Conservation (phyloP, 2,888 invertebrate genomes). For the Nymphalis urticae region DNA sequence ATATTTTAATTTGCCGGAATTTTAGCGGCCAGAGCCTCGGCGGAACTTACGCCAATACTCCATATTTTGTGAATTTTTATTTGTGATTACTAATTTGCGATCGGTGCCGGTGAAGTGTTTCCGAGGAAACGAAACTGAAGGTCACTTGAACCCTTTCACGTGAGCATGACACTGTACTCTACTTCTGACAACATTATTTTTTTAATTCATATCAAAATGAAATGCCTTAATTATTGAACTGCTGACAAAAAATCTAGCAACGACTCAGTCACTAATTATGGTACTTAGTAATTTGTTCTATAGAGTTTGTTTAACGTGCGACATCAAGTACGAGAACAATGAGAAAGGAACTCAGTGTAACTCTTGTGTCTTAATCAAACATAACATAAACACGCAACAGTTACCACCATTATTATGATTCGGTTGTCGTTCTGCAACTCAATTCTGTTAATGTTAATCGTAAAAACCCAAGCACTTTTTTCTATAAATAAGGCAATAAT, state of each 20-base stretch:
- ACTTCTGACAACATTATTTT: background rate
- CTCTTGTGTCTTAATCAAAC: too few relatives aligned
- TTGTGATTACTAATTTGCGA: constrained; percentile 33
- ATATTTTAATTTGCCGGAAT: constrained; percentile 29
- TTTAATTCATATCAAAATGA: background rate
- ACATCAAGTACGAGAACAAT: too few relatives aligned
- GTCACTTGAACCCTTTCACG: constrained; percentile 38
- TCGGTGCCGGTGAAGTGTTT: constrained; percentile 40
- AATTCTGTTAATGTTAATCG: background rate
- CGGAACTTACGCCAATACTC: constrained; percentile 35
- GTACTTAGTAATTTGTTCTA: too few relatives aligned
- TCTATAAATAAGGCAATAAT: constrained; percentile 14
- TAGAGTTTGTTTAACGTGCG: too few relatives aligned
- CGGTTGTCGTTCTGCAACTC: background rate
- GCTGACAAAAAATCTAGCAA: too few relatives aligned
- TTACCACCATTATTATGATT: background rate
- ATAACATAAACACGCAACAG: too few relatives aligned
- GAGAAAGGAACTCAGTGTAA: too few relatives aligned
- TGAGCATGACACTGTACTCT: constrained; percentile 27
- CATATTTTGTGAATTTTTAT: constrained; percentile 35
- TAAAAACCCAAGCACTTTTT: constrained; percentile 5
- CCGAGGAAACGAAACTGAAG: constrained; percentile 40
- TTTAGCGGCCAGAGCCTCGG: constrained; percentile 37
- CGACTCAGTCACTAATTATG: too few relatives aligned
- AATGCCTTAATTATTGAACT: background rate